Conservation (phyloP, 2,797 vertebrate genomes). For the Furcifer pardalis region DNA sequence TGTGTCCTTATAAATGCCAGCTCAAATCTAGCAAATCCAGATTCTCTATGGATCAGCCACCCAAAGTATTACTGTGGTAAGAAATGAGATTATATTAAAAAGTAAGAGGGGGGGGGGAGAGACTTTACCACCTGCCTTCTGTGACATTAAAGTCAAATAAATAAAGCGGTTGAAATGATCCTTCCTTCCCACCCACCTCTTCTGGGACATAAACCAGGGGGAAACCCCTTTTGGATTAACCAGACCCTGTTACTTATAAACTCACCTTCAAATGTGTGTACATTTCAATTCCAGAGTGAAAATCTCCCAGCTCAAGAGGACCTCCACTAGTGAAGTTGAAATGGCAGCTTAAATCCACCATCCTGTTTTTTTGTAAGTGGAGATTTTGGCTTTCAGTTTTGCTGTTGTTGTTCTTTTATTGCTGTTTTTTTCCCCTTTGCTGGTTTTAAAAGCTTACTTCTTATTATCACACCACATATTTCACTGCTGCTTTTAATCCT, state of each 20-base stretch:
- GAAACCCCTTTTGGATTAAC: fast-evolving
- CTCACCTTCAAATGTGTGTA: neutral
- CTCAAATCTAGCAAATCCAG: neutral
- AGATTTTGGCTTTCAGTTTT: neutral
- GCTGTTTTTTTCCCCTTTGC: neutral
- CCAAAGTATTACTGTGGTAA: neutral
- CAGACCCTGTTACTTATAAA: neutral
- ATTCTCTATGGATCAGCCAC: neutral
- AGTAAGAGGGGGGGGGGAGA: too few relatives aligned
- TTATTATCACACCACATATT: neutral
- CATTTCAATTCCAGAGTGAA: neutral
- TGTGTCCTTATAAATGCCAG: neutral
- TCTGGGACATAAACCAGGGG: neutral
- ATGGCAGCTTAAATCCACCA: neutral
- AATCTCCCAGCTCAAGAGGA: neutral
- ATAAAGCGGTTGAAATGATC: conserved; percentile 17
- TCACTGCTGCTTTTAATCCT: neutral
- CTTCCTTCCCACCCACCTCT: neutral
- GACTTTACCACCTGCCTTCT: too few relatives aligned
- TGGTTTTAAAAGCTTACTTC: neutral
- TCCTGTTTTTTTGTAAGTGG: neutral
- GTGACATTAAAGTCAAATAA: conserved; percentile 35
- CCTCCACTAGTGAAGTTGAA: neutral
- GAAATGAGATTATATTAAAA: too few relatives aligned
- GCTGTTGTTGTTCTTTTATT: neutral